Base-by-base conservation (phyloP, 2,888 invertebrate genomes). In the Entomobrya multifasciata region DNA sequence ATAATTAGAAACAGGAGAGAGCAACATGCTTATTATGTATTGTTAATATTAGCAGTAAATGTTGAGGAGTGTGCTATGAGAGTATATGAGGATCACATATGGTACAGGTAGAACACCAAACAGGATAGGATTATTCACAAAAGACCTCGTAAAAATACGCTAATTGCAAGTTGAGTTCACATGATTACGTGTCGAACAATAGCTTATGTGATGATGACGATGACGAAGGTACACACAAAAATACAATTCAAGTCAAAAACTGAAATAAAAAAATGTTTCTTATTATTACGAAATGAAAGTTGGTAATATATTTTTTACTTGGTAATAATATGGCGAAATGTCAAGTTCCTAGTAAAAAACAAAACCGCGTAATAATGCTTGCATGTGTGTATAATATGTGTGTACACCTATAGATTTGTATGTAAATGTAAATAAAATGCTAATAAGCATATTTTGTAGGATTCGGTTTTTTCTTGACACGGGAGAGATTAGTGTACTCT, bases 111-210 rank as follows among this genome's bases (percentile, higher is more conserved):
- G 44, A 44, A 44, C 44, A 67, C 41, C 41, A 55, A 20, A 44
- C 27, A 67, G 67, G 67, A 67, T 67, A 67, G 67, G 44, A 80
- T 36, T 80, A 55, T 67, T 67, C 52, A 55, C 36, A 81, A 72
- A n/a, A 81, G 72, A 72, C 25, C 57, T 81, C 81, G 60, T 72
- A 81, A 72, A 81, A 81, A 81, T 72, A 80, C 80, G 47, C 81
- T 81, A 81, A 81, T 81, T 81, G 81, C 52, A 70, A 80, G 80
- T 80, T 80, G 81, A 47, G 72, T 44, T 72, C 81, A 70, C 49
- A 72, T 81, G 81, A 81, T 81, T 81, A 81, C 81, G 72, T 81
- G 81, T 81, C 57, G 81, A 81, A 72, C 80, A 80, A 70, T 76
- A 55, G 55, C 55, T 36, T n/a, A 76, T n/a, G n/a, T n/a, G n/a